Base-by-base conservation (phyloP, 2,888 invertebrate genomes). In the Candidula unifasciata region DNA sequence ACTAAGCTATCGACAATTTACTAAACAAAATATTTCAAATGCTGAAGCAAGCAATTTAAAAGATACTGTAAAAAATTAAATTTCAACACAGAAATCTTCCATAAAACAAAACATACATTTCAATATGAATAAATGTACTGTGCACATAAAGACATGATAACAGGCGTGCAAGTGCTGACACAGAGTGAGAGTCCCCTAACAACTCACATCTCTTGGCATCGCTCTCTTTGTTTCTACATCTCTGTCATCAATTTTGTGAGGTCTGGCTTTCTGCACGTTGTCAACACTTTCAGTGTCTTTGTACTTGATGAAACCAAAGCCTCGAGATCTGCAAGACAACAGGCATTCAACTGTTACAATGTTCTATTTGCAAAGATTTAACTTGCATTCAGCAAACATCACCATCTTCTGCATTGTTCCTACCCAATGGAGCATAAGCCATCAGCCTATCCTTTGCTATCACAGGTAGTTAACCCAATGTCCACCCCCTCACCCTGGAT, bases 251-350 rank as follows among this genome's bases (percentile, higher is more conserved):
- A 99, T 97, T 92, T 96, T 96, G 93, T 99, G 99, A 0, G 99
- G 99, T 80, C 96, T 92, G 83, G 94, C 94, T 81, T 93, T 92
- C 93, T 99, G 99, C 10, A 99, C 98, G 92, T 97, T 97, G 94
- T 99, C 99, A n/a, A 99, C 97, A 98, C 97, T 98, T 89, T 96
- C 96, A 10, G 97, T 96, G 87, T 96, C 95, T 3, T 97, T 97
- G 94, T 98, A 99, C 18, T 99, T 99, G 82, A 99, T 98, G 92
- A 99, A 99, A 10, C 99, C 99, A 94, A 99, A 99, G 0, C 99
- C 99, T 86, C 99, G 95, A 0, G 99, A 99, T 85, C 98, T 95
- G 74, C 80, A 10, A 87, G 24, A 54, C 16, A 84, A 82, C 24
- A 27, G n/a, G 52, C 18, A 44, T 57, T 18, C 30, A 30, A 16